Conservation (phyloP, 2,888 invertebrate species). For the Drosophila dives region DNA sequence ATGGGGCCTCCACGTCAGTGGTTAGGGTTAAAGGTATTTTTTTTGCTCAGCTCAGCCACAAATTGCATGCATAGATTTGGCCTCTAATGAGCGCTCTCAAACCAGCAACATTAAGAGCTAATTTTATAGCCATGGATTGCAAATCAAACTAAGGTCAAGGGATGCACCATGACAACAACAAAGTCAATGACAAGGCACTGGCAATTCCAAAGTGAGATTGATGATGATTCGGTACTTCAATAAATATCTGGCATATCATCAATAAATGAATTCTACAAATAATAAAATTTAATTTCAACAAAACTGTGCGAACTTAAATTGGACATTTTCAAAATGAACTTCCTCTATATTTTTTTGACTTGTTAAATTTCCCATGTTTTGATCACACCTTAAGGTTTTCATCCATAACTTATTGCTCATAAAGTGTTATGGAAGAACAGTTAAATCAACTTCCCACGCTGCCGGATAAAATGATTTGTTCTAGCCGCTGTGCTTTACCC, state of each 20-base stretch:
- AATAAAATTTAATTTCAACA: not conserved
- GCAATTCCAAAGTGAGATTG: conserved; percentile 13
- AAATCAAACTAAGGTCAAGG: conserved; percentile 57
- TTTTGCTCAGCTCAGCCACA: conserved; percentile 22
- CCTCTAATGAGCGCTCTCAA: conserved; percentile 61
- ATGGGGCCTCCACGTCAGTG: conserved; percentile 38
- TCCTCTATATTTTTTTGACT: not conserved
- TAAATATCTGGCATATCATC: not conserved
- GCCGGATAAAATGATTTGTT: conserved; percentile 46
- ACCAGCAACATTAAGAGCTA: conserved; percentile 62
- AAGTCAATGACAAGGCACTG: conserved; percentile 7
- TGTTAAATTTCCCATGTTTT: conserved; percentile 40
- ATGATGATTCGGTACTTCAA: not conserved
- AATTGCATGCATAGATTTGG: conserved; percentile 74
- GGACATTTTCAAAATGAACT: not conserved
- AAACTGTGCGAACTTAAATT: not conserved
- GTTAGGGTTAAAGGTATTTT: conserved; percentile 33
- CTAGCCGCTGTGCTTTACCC: conserved; percentile 35
- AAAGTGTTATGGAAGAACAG: conserved; percentile 55
- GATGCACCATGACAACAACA: conserved; percentile 17
- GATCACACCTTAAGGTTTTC: conserved; percentile 52
- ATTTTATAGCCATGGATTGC: conserved; percentile 63
- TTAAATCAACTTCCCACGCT: conserved; percentile 60
- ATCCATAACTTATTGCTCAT: conserved; percentile 33
- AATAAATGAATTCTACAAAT: not conserved